Conservation (phyloP, 2,888 invertebrate species). For the Ormyrus pomaceus region DNA sequence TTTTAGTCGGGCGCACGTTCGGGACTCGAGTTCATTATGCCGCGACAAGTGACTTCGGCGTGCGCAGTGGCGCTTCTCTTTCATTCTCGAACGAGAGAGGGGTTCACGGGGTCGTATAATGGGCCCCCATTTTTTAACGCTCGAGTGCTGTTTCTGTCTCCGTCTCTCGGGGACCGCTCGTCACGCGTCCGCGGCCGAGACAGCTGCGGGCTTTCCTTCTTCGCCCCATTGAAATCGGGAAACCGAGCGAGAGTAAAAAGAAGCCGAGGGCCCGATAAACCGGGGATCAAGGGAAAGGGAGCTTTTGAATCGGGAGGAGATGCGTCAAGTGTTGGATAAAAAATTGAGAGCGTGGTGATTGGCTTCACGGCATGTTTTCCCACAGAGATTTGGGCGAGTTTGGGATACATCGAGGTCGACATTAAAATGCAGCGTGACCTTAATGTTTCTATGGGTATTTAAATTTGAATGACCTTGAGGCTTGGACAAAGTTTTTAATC, state of each 20-base stretch:
- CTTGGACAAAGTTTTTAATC: no score
- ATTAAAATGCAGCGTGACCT: no score
- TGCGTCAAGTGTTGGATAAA: neutral
- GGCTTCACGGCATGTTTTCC: no score
- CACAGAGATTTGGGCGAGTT: no score
- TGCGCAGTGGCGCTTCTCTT: conserved; percentile 21
- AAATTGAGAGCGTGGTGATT: neutral
- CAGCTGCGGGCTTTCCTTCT: conserved; percentile 60
- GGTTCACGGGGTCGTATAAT: conserved; percentile 60
- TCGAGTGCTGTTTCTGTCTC: neutral
- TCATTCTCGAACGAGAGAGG: neutral
- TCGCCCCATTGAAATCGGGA: conserved; percentile 62
- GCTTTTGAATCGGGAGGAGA: neutral
- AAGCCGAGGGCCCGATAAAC: neutral
- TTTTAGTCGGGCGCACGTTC: no score
- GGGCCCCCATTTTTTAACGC: conserved; percentile 65
- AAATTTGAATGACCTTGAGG: no score
- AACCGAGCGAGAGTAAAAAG: conserved; percentile 36
- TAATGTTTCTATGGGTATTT: no score
- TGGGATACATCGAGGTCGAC: no score
- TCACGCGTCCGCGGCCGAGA: conserved; percentile 58
- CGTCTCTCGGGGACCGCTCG: conserved; percentile 20
- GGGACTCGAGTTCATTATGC: conserved; percentile 24
- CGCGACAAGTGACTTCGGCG: conserved; percentile 34
- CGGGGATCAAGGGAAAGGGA: neutral